Conservation (phyloP, 2,113 vertebrate genomes). For the Tauraco erythrolophus region DNA sequence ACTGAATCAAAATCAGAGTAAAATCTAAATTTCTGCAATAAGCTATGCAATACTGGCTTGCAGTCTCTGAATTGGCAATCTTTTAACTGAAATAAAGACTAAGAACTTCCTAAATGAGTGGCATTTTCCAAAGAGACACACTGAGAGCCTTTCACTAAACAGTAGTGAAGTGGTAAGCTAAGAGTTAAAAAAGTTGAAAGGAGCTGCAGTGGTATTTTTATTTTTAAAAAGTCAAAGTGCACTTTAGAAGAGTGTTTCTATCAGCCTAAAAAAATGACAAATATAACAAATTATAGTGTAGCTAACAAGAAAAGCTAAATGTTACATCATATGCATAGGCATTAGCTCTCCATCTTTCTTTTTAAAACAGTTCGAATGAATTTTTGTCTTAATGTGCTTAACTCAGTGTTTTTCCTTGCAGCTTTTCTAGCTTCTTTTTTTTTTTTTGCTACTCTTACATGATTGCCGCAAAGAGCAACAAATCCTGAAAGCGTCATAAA, state of each 20-base stretch:
- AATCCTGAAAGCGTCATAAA: constrained; percentile 24
- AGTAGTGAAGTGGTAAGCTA: not conserved
- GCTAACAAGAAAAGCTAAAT: not conserved
- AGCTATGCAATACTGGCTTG: not conserved
- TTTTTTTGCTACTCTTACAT: not conserved
- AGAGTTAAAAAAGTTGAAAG: not conserved
- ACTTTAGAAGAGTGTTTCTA: not conserved
- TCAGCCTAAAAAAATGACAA: not conserved
- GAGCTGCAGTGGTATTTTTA: not conserved
- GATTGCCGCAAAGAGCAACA: constrained; percentile 13
- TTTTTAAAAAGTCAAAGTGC: not conserved
- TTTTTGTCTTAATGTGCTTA: not conserved
- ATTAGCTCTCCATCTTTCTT: not conserved
- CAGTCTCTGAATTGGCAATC: not conserved
- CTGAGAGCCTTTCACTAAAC: not conserved
- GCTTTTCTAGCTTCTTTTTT: not conserved
- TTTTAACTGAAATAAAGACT: not conserved
- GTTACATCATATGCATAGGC: not conserved
- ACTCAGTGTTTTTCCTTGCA: not conserved
- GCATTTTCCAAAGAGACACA: not conserved
- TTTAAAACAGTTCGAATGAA: not conserved
- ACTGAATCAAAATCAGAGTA: not conserved
- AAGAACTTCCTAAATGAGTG: not conserved
- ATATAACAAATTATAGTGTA: not conserved
- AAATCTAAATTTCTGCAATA: not conserved